phyloP scores from a whole-genome alignment of 2,113 vertebrate genomes.

The Apus apus region DNA sequence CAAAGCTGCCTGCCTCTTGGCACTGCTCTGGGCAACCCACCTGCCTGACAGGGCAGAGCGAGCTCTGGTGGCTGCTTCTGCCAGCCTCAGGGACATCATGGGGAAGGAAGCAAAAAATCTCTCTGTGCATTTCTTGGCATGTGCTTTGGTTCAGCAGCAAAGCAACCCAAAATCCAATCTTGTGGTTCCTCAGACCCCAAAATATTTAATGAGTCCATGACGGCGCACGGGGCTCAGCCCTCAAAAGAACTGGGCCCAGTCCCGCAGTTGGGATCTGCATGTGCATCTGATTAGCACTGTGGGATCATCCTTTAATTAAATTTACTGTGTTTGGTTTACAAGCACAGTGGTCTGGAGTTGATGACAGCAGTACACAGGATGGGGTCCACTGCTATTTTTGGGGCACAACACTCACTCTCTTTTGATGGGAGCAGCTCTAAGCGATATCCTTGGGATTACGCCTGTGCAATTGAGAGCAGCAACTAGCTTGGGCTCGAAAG shows the following conservation, averaged over 20 bases:
- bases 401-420: accelerated
- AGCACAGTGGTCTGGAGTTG: conserved; percentile 16
- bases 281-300: conserved; percentile 20
- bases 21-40: neutral
- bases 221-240: neutral
- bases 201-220: neutral
- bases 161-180: neutral
- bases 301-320: conserved; percentile 53
- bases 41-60: neutral
- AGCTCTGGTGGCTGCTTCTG: neutral
- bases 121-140: neutral
- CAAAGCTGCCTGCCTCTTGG: neutral
- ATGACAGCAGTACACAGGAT: conserved; percentile 53
- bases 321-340: conserved; percentile 43
- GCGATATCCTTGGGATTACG: conserved; percentile 11
- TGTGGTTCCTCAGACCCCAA: neutral
- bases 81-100: neutral
- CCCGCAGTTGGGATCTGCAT: neutral
- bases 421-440: neutral
- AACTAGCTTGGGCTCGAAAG: conserved; percentile 1
- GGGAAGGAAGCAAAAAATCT: neutral
- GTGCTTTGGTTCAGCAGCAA: neutral
- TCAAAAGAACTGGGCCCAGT: neutral
- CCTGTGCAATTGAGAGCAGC: neutral
- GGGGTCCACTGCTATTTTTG: neutral